A percentile compares a stretch with the other conserved stretches of the same genome.
Evolutionary conservation across 2,797 vertebrate genomes (phyloP).

Genomic region (Acrossocheilus fasciatus): DNA sequence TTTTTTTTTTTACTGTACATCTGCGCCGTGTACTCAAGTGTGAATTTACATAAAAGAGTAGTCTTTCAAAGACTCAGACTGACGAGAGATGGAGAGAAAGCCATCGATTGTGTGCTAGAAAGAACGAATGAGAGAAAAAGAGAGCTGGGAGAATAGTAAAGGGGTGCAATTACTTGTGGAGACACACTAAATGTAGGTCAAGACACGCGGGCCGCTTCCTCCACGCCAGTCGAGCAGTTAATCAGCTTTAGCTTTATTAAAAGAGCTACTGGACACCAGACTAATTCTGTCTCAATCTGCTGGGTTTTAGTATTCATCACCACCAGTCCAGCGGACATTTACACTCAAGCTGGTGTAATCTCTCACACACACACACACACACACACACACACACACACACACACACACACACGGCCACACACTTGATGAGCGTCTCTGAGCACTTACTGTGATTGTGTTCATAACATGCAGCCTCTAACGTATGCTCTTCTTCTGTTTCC

Average conservation of each 20-base stretch:
- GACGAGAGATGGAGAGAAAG: conserved; percentile 39
- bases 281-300: conserved; percentile 61
- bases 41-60: conserved; percentile 57
- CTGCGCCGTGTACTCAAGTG: conserved; percentile 37
- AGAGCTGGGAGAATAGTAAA: neutral
- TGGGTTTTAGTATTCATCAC: conserved; percentile 50
- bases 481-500: conserved; percentile 23
- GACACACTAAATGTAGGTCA: conserved; percentile 66
- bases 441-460: conserved; percentile 16
- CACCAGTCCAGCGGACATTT: conserved; percentile 33
- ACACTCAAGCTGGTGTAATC: conserved; percentile 36
- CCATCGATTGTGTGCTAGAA: conserved; percentile 53
- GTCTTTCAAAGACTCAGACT: conserved; percentile 31
- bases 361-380: neutral
- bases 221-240: conserved; percentile 49
- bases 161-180: conserved; percentile 57
- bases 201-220: conserved; percentile 57
- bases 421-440: neutral
- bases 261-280: conserved; percentile 56
- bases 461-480: conserved; percentile 41
- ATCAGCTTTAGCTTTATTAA: conserved; percentile 64
- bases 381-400: neutral
- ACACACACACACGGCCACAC: conserved; percentile 20
- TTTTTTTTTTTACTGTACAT: conserved; percentile 50
- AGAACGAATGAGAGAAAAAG: conserved; percentile 41